Evolutionary conservation across 1,140 invertebrate species (phyloP), one percentile per base, ranked within the genome.

Genomic region (Scaptomyza montana): DNA sequence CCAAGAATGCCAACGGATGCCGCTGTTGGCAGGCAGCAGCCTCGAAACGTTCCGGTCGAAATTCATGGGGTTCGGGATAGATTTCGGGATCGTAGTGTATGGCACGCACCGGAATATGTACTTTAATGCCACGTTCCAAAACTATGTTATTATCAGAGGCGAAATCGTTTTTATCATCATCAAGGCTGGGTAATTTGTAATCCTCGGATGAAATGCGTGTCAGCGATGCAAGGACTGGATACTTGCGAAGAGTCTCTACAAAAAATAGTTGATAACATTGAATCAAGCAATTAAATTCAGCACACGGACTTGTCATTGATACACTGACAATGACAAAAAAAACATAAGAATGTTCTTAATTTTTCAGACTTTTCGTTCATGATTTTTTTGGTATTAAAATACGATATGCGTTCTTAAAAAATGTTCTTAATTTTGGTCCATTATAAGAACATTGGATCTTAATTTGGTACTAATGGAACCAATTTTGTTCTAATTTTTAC

Each of bases 221-320:
- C 0, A 95, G 70, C 5, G 92, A 69, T 0, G 92, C 78, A 3
- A 93, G 87, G 3, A 94, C 89, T 0, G 94, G 93, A 78, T 94
- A 94, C 59, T 93, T 93, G 6, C 94, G 87, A 5, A 95, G 86
- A 0, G 94, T 94, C 90, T 94, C 90, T 30, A 47, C 3, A 67
- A 47, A 28, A 1, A 4, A 39, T 39, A 10, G 36, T 39, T 25
- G 21, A 25, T 1, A 25, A 25, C 21, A 21, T 2, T 21, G 21
- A 21, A 21, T 21, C 21, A 3, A 21, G 3, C 21, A 21, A 25
- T 25, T 25, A 25, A 25, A 25, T 2, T 4, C 21, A 25, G 2
- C 2, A 3, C 3, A 21, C 21, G 21, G 3, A 21, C 21, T 21
- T 3, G 21, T 1, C 2, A 25, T 25, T 25, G 21, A 2, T 25